Evolutionary conservation across 2,113 vertebrate genomes (phyloP).

Genomic region (Brachionichthys hirsutus): DNA sequence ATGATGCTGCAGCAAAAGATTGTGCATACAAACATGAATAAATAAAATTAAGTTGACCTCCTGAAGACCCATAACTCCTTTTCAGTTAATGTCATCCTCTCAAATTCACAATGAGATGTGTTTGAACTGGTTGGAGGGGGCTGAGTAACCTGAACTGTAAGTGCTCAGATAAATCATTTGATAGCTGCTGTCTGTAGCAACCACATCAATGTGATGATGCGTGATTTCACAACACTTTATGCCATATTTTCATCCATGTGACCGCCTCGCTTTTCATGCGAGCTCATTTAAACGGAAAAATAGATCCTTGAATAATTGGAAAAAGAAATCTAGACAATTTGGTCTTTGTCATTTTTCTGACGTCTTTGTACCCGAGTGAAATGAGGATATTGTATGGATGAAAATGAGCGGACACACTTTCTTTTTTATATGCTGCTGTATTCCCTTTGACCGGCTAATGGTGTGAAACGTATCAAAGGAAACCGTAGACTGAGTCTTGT

Average conservation of each 20-base stretch:
- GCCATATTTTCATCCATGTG: background rate
- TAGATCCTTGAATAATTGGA: background rate
- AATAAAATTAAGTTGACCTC: too few species aligned
- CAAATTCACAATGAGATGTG: background rate
- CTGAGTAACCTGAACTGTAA: background rate
- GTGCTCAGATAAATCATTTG: conserved; percentile 4
- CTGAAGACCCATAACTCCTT: too few species aligned
- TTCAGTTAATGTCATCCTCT: conserved; percentile 11
- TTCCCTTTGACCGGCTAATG: conserved; percentile 67
- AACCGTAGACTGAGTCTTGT: conserved; percentile 57
- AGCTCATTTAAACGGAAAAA: conserved; percentile 13
- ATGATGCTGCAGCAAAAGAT: too few species aligned
- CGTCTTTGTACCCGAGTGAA: conserved; percentile 8
- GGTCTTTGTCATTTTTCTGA: background rate
- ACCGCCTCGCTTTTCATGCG: background rate
- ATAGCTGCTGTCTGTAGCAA: background rate
- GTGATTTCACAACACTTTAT: background rate
- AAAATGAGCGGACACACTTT: conserved; percentile 55
- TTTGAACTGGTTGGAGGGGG: background rate
- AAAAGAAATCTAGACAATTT: conserved; percentile 11
- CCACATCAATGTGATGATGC: background rate
- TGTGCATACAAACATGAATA: too few species aligned
- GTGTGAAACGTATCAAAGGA: conserved; percentile 65
- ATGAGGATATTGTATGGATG: conserved; percentile 38
- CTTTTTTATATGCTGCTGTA: conserved; percentile 56